Conservation (phyloP, 2,113 vertebrate genomes). For the Otocyon megalotis region DNA sequence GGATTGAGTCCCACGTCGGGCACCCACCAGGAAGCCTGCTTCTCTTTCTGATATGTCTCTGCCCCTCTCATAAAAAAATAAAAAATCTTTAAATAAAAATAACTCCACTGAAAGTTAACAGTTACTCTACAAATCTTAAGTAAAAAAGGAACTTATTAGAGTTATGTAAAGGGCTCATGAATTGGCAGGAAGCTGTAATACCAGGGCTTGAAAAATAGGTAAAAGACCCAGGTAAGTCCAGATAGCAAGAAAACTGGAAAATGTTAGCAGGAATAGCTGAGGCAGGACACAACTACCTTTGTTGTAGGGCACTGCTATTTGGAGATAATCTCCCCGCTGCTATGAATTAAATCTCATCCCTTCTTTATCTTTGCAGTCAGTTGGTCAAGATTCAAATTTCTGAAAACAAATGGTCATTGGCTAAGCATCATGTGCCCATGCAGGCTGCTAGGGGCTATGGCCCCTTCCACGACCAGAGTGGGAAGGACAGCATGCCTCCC, state of each 20-base stretch:
- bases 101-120: neutral
- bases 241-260: neutral
- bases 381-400: constrained; percentile 16
- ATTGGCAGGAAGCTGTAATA: neutral
- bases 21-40: no score
- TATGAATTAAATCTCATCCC: constrained; percentile 32
- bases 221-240: neutral
- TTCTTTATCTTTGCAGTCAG: constrained; percentile 16
- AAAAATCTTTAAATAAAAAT: neutral
- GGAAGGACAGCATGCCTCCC: neutral
- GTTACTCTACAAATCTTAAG: neutral
- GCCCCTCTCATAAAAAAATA: no score
- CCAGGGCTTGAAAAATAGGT: neutral
- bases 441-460: neutral
- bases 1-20: no score
- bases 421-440: neutral
- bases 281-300: neutral
- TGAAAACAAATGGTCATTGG: neutral
- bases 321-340: neutral
- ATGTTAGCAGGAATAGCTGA: neutral
- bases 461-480: neutral
- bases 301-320: neutral
- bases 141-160: neutral
- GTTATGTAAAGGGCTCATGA: neutral
- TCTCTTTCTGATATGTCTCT: no score